Conservation (phyloP, 2,113 vertebrate genomes). For the Eulemur rufifrons region DNA sequence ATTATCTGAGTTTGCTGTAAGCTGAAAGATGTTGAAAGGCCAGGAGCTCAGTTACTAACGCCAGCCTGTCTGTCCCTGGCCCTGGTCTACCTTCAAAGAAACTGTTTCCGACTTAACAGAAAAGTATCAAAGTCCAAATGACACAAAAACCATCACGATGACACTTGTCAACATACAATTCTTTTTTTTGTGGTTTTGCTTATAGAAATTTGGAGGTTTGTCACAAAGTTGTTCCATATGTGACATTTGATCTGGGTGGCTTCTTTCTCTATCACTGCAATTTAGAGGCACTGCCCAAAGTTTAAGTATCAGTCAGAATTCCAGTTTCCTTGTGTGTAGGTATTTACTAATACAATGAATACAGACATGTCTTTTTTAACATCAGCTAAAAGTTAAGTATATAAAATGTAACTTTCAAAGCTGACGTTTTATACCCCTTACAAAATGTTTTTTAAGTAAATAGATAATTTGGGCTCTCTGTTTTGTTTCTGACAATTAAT, state of each 20-base stretch:
- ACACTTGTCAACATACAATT: neutral
- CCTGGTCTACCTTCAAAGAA: neutral
- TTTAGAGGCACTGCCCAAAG: neutral
- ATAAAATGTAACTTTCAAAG: neutral
- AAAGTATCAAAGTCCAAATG: neutral
- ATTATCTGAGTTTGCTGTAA: neutral
- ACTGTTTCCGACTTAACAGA: neutral
- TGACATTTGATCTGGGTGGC: neutral
- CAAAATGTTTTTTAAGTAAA: neutral
- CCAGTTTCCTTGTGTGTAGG: neutral
- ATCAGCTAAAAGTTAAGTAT: neutral
- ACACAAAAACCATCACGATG: neutral
- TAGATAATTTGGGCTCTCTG: neutral
- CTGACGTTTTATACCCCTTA: neutral
- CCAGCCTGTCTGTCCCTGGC: accelerated
- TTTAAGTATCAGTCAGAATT: neutral
- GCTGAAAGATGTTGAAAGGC: neutral
- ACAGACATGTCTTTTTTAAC: neutral
- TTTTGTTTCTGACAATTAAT: neutral
- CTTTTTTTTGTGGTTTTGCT: neutral
- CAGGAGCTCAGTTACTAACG: too few relatives aligned
- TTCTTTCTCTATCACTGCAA: neutral
- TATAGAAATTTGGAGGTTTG: neutral
- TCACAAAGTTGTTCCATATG: neutral
- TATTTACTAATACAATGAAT: neutral